A percentile compares a stretch with the other conserved stretches of the same genome.
phyloP scores from a whole-genome alignment of 2,888 invertebrate species.

The Apoderus coryli region DNA sequence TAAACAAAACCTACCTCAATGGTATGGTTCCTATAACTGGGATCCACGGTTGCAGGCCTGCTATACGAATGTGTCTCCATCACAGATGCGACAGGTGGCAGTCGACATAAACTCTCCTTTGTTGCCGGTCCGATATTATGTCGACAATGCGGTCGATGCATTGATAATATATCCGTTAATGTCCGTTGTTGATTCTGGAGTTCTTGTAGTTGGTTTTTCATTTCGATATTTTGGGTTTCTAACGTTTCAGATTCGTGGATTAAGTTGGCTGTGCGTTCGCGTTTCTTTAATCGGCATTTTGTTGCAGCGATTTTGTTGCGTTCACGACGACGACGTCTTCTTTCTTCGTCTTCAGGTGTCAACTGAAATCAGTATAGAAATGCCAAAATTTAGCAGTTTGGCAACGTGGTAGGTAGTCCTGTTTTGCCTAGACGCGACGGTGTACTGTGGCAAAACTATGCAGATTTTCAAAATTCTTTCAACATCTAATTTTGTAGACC shows the following conservation, averaged over 20 bases:
- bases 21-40: slow-evolving; percentile 19
- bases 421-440: too few relatives aligned
- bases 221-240: slow-evolving; percentile 70
- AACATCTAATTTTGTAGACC: too few relatives aligned
- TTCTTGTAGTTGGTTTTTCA: slow-evolving; percentile 70
- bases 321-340: slow-evolving; percentile 71
- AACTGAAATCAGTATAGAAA: slow-evolving; percentile 39
- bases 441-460: too few relatives aligned
- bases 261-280: slow-evolving; percentile 73
- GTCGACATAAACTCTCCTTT: slow-evolving; percentile 25
- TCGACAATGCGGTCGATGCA: slow-evolving; percentile 59
- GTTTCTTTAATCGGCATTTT: slow-evolving; percentile 86
- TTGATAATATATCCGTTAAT: slow-evolving; percentile 63
- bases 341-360: slow-evolving; percentile 84
- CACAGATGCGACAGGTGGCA: slow-evolving; percentile 29
- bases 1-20: slow-evolving; percentile 19
- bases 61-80: slow-evolving; percentile 29
- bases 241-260: slow-evolving; percentile 75
- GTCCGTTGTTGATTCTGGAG: slow-evolving; percentile 65
- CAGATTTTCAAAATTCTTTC: too few relatives aligned
- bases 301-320: slow-evolving; percentile 91
- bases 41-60: slow-evolving; percentile 25
- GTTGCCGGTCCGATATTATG: slow-evolving; percentile 29
- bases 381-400: too few relatives aligned
- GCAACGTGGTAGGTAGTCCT: too few relatives aligned